These are phyloP conservation scores for Rhizoglyphus robini DNA, from an alignment of 1,140 invertebrate genomes.

Conservation along the genomic window DNA sequence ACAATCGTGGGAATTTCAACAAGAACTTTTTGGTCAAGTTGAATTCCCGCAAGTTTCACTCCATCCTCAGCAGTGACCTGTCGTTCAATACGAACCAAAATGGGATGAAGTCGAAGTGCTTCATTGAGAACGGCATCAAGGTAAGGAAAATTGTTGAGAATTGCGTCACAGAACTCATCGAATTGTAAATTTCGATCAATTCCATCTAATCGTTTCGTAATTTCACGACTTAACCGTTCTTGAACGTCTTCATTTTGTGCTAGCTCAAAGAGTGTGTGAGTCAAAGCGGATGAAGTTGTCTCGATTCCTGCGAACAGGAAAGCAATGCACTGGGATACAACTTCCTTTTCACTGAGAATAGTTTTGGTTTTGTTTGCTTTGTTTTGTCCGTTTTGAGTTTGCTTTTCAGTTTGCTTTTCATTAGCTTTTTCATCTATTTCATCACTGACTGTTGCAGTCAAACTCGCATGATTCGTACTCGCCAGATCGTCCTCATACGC, in stretches of 20 bases:
- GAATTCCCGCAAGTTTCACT: too few species aligned
- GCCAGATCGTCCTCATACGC: too few species aligned
- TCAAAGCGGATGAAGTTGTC: constrained; percentile 38
- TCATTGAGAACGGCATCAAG: constrained; percentile 35
- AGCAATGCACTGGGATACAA: constrained; percentile 47
- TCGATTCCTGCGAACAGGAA: constrained; percentile 53
- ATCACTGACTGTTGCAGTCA: too few species aligned
- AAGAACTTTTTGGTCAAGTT: not conserved
- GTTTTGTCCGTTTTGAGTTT: too few species aligned
- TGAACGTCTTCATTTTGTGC: constrained; percentile 38
- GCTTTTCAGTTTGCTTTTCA: too few species aligned
- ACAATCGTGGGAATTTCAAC: not conserved
- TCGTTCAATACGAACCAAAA: not conserved
- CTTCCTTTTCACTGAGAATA: constrained; percentile 32
- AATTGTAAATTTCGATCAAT: not conserved
- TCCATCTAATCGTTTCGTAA: constrained; percentile 20
- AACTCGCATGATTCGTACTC: too few species aligned
- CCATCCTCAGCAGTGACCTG: too few species aligned
- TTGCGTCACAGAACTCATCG: not conserved
- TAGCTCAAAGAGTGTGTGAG: constrained; percentile 37
- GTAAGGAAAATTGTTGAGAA: constrained; percentile 26
- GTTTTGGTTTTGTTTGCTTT: not conserved
- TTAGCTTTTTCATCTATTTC: too few species aligned
- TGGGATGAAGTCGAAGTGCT: constrained; percentile 31
- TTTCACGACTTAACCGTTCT: constrained; percentile 35